Evolutionary conservation across 2,797 vertebrate genomes (phyloP).

Genomic region (Artibeus lituratus): DNA sequence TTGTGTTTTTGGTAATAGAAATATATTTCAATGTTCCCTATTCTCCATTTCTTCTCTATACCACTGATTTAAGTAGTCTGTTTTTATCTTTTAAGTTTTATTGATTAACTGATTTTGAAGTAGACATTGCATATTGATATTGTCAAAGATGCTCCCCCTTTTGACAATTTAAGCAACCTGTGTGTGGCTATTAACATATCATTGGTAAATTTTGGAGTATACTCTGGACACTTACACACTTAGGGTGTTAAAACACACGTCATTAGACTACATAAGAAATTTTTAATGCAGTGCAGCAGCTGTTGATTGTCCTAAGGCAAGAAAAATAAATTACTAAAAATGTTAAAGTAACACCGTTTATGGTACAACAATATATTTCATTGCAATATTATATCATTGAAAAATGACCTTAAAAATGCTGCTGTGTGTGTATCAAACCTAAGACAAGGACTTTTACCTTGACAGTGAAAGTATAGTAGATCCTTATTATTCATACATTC

Average conservation of each 20-base stretch:
- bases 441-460: neutral
- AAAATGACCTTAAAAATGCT: neutral
- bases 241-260: neutral
- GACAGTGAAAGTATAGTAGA: neutral
- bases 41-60: neutral
- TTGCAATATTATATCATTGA: neutral
- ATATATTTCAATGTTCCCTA: neutral
- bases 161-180: neutral
- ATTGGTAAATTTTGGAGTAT: neutral
- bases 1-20: conserved; percentile 19
- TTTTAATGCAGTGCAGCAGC: neutral
- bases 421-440: neutral
- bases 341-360: conserved; percentile 6
- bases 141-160: neutral
- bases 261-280: neutral
- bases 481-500: neutral
- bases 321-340: conserved; percentile 35
- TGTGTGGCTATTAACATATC: neutral
- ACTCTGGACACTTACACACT: neutral
- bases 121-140: neutral
- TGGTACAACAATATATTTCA: neutral
- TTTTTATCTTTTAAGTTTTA: neutral
- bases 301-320: neutral
- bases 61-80: neutral
- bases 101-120: neutral